Base-by-base conservation (phyloP, 2,113 vertebrate species). In the Andinoacara biseriatus region DNA sequence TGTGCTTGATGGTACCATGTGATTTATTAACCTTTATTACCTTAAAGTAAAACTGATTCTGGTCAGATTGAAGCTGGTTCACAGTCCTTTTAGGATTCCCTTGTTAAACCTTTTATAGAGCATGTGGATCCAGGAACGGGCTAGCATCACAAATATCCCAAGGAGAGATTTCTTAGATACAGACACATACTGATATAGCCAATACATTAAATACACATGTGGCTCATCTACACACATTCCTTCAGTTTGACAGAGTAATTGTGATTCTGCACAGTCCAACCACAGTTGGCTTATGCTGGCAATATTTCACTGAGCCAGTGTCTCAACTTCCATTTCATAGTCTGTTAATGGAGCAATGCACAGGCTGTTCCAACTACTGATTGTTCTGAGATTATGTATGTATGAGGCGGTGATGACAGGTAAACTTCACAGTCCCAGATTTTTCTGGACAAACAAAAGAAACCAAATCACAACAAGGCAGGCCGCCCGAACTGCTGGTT, bases 391-490 rank as follows among this genome's bases (percentile, higher is more conserved):
- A 58, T 54, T 49, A 62, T 58, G 59, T 31, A 9, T 58, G 76
- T 20, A 77, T 29, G 26, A 59, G 72, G n/a, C 75, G 58, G 67
- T 9, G 46, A 86, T 61, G 52, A 52, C 79, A 85, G 76, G 82
- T 67, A 81, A 85, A 88, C 65, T 8, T 57, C 8, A 38, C 58
- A 82, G 88, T 85, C 80, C 78, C 61, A 59, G 59, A 49, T 82
- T 87, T 58, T 74, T 81, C 80, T 65, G 65, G 77, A 84, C 59
- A 72, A 90, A 85, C 81, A 80, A 84, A 62, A 76, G 61, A 31
- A 67, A 38, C 56, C 62, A 74, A 83, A 85, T 87, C 35, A 80
- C 35, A 18, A 17, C 10, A 76, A 63, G 49, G 75, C 67, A 5
- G 74, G 61, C 11, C 14, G 26, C n/a, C 46, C 60, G 61, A 40